Conservation (phyloP, 2,797 vertebrate genomes). For the Malacoraja senta region DNA sequence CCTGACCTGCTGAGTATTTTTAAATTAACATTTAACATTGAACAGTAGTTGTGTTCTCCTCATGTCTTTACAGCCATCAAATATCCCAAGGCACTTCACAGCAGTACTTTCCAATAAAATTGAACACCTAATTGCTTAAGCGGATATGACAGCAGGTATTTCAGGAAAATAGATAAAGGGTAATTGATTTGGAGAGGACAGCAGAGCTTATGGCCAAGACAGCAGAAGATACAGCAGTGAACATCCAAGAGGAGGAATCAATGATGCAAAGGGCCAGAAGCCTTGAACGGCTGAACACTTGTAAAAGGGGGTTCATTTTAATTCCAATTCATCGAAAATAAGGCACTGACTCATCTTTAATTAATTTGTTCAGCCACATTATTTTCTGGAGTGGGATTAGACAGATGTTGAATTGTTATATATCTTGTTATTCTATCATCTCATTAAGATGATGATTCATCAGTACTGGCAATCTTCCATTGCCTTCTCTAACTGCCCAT, state of each 20-base stretch:
- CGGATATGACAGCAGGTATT: neutral
- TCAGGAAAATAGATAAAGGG: neutral
- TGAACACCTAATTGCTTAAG: neutral
- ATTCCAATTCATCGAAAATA: neutral
- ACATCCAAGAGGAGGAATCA: neutral
- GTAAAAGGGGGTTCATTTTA: neutral
- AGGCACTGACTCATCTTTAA: neutral
- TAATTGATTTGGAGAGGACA: neutral
- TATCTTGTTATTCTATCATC: neutral
- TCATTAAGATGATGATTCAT: neutral
- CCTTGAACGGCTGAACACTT: neutral
- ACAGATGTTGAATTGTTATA: neutral
- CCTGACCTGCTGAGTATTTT: too few species aligned
- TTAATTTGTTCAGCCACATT: neutral
- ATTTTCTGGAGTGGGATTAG: neutral
- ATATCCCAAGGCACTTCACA: neutral
- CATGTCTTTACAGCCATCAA: neutral
- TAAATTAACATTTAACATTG: neutral
- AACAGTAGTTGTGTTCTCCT: neutral
- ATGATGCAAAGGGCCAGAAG: too few species aligned
- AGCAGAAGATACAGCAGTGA: neutral
- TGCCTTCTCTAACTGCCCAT: neutral
- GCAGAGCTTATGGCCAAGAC: neutral
- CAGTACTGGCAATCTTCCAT: neutral
- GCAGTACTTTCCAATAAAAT: neutral